These are phyloP conservation scores for Ormyrus nitidulus DNA, from an alignment of 2,888 invertebrate species.

Conservation along the genomic window DNA sequence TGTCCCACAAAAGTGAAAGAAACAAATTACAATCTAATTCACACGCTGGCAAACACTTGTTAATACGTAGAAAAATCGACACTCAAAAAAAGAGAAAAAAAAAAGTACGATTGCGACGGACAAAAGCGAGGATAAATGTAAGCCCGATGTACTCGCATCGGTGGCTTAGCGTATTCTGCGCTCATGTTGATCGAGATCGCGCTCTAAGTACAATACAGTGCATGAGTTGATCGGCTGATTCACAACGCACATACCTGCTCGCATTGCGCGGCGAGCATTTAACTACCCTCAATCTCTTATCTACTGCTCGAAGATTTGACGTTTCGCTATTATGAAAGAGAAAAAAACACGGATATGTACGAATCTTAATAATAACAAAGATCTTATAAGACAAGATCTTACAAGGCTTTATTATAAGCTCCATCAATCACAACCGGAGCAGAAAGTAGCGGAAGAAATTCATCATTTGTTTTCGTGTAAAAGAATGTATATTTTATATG, in stretches of 20 bases:
- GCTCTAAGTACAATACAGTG: conserved; percentile 27
- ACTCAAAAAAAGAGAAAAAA: not conserved
- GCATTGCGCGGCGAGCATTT: not conserved
- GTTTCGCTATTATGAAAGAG: not conserved
- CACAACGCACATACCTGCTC: conserved; percentile 12
- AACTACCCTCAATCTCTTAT: conserved; percentile 19
- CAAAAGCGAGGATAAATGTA: too few relatives aligned
- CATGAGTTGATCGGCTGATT: conserved; percentile 8
- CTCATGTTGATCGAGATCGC: conserved; percentile 3
- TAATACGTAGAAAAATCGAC: not conserved
- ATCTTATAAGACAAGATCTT: not conserved
- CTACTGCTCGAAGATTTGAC: not conserved
- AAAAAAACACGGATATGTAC: not conserved
- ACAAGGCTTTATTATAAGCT: not conserved
- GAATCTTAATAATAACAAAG: not conserved
- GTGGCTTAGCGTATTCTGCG: conserved; percentile 22
- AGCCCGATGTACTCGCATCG: conserved; percentile 14
- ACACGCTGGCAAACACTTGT: too few relatives aligned
- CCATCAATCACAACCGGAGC: not conserved
- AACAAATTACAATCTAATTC: too few relatives aligned
- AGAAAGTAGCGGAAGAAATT: conserved; percentile 7
- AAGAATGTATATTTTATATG: conserved; percentile 3
- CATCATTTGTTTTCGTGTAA: conserved; percentile 36
- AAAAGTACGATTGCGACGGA: too few relatives aligned
- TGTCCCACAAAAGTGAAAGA: too few relatives aligned